Percentiles rank a stretch among this genome's conserved stretches.
Evolutionary conservation across 2,113 vertebrate genomes (phyloP).

Genomic region (Sapajus apella): DNA sequence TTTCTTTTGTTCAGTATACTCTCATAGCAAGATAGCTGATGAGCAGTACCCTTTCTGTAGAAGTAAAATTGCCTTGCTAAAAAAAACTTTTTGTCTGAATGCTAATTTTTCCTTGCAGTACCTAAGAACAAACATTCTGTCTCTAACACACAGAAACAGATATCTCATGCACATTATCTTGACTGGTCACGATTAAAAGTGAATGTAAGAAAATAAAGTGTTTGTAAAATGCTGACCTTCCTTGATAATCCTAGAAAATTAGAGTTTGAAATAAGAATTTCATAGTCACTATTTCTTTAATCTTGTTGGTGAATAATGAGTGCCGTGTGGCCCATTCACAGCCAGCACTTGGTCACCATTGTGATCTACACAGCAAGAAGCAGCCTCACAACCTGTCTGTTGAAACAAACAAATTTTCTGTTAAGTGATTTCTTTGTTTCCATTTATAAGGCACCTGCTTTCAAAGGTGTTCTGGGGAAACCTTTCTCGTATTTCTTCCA

Average conservation of each 20-base stretch:
- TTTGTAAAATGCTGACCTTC: not conserved
- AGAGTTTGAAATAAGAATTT: not conserved
- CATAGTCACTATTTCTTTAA: not conserved
- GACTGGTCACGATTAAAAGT: not conserved
- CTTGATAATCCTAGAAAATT: not conserved
- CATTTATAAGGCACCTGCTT: conserved; percentile 36
- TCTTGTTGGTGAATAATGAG: not conserved
- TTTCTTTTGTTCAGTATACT: too few species aligned
- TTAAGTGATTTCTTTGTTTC: conserved; percentile 48
- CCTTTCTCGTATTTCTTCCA: conserved; percentile 23
- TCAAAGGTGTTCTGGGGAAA: conserved; percentile 20
- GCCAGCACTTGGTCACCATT: not conserved
- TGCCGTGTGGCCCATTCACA: not conserved
- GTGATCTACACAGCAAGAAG: not conserved
- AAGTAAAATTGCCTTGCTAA: too few species aligned
- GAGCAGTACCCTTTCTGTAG: too few species aligned
- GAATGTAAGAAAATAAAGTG: not conserved
- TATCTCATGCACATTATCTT: not conserved
- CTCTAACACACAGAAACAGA: not conserved
- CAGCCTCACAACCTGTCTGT: not conserved
- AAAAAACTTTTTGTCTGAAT: too few species aligned
- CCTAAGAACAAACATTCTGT: too few species aligned
- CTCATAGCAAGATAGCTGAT: too few species aligned
- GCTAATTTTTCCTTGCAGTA: too few species aligned
- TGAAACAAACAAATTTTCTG: conserved; percentile 26